phyloP scores from a whole-genome alignment of 2,888 invertebrate genomes.

The Clunio marinus region DNA sequence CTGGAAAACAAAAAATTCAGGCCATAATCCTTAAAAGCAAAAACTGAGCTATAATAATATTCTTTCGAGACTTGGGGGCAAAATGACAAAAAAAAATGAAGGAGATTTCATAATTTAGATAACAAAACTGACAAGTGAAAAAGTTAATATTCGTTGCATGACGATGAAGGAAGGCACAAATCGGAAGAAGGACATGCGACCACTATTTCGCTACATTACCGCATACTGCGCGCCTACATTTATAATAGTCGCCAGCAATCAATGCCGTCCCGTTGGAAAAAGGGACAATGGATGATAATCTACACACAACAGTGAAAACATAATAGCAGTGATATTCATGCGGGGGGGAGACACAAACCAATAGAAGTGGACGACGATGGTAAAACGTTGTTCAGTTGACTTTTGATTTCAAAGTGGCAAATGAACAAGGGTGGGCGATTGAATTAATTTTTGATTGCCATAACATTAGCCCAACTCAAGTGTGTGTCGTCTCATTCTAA shows the following conservation, averaged over 20 bases:
- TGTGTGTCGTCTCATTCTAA: background rate
- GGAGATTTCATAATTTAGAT: slow-evolving; percentile 39
- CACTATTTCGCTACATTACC: slow-evolving; percentile 31
- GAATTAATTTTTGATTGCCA: slow-evolving; percentile 32
- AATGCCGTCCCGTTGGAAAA: slow-evolving; percentile 3
- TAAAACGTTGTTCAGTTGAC: too few relatives aligned
- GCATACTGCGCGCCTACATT: slow-evolving; percentile 32
- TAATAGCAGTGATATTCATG: slow-evolving; percentile 21
- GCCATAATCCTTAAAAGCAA: background rate
- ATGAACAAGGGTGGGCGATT: slow-evolving; percentile 19
- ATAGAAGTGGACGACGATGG: slow-evolving; percentile 18
- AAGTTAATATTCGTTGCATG: slow-evolving; percentile 39
- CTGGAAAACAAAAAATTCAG: background rate
- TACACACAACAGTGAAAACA: slow-evolving; percentile 16
- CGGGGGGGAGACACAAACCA: slow-evolving; percentile 13
- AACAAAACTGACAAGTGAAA: slow-evolving; percentile 39
- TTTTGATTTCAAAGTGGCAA: background rate
- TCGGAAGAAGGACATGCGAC: slow-evolving; percentile 36
- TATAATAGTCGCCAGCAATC: slow-evolving; percentile 16
- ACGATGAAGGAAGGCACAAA: slow-evolving; percentile 24
- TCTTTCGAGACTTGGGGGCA: background rate
- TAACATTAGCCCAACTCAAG: slow-evolving; percentile 22
- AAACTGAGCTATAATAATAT: background rate
- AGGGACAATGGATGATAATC: slow-evolving; percentile 37
- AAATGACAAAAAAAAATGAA: slow-evolving; percentile 36